A percentile compares a stretch with the other conserved stretches of the same genome.
These are phyloP conservation scores for Andrena fulva DNA, from an alignment of 2,888 invertebrate species.

Conservation along the genomic window DNA sequence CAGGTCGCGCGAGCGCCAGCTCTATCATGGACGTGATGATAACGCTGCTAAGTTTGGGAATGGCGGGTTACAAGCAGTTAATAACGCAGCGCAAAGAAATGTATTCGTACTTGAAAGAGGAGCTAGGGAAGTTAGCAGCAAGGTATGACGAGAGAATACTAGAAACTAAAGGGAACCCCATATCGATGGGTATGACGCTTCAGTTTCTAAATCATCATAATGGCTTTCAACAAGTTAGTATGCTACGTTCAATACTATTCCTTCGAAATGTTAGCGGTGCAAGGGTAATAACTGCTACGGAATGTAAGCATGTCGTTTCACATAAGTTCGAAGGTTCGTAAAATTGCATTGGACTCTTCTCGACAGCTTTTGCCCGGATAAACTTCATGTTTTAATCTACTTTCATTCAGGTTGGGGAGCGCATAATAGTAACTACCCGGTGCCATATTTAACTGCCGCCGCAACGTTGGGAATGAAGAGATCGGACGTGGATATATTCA, in stretches of 20 bases:
- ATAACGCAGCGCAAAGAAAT: conserved; percentile 87
- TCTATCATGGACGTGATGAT: conserved; percentile 91
- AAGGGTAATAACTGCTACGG: conserved; percentile 87
- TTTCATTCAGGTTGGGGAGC: conserved; percentile 89
- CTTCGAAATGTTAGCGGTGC: conserved; percentile 90
- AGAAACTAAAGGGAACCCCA: conserved; percentile 88
- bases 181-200: conserved; percentile 88
- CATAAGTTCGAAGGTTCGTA: conserved; percentile 86
- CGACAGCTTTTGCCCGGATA: no score
- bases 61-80: conserved; percentile 87
- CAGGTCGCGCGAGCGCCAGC: conserved; percentile 90
- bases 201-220: conserved; percentile 81
- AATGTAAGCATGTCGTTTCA: conserved; percentile 86
- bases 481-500: conserved; percentile 89
- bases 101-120: conserved; percentile 87
- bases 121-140: conserved; percentile 86
- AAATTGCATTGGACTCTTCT: no score
- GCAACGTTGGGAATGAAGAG: conserved; percentile 89
- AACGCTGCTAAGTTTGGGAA: conserved; percentile 90
- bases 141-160: conserved; percentile 87
- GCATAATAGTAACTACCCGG: conserved; percentile 87
- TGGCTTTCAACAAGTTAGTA: conserved; percentile 85
- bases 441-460: conserved; percentile 91
- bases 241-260: conserved; percentile 91
- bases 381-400: not conserved